These are phyloP conservation scores for Enteromius thamalakanensis DNA, from an alignment of 2,797 vertebrate species.

Conservation along the genomic window DNA sequence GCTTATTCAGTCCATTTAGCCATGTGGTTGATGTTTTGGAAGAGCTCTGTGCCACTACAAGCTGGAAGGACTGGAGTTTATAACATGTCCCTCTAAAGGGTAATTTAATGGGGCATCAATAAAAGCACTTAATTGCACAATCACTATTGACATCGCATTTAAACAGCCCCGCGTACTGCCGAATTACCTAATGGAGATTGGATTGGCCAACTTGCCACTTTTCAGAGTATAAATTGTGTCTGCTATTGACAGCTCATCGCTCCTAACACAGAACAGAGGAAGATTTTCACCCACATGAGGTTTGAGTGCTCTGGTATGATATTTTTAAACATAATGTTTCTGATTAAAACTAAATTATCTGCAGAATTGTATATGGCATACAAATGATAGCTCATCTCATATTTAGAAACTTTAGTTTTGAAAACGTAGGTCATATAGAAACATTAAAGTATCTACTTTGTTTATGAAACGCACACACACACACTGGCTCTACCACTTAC, in stretches of 20 bases:
- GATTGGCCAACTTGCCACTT: slow-evolving; percentile 81
- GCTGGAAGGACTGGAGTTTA: slow-evolving; percentile 60
- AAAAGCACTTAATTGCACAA: slow-evolving; percentile 92
- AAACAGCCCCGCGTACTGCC: slow-evolving; percentile 89
- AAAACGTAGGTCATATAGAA: not conserved
- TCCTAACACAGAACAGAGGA: slow-evolving; percentile 31
- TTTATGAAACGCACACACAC: not conserved
- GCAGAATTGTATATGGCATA: not conserved
- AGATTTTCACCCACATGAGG: not conserved
- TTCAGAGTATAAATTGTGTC: slow-evolving; percentile 82
- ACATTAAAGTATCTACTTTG: not conserved
- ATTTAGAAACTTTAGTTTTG: not conserved
- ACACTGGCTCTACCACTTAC: too few relatives aligned
- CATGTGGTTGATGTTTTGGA: slow-evolving; percentile 17
- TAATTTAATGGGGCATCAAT: slow-evolving; percentile 87
- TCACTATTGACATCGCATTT: slow-evolving; percentile 90
- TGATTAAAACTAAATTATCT: not conserved
- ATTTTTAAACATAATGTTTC: not conserved
- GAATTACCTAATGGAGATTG: slow-evolving; percentile 87
- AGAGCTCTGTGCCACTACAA: slow-evolving; percentile 49
- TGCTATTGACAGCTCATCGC: slow-evolving; percentile 66
- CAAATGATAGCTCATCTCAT: not conserved
- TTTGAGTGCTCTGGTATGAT: not conserved
- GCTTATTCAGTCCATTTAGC: slow-evolving; percentile 14
- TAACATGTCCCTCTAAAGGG: slow-evolving; percentile 68